Base-by-base conservation (phyloP, 2,888 invertebrate genomes). In the Molorchus minor region DNA sequence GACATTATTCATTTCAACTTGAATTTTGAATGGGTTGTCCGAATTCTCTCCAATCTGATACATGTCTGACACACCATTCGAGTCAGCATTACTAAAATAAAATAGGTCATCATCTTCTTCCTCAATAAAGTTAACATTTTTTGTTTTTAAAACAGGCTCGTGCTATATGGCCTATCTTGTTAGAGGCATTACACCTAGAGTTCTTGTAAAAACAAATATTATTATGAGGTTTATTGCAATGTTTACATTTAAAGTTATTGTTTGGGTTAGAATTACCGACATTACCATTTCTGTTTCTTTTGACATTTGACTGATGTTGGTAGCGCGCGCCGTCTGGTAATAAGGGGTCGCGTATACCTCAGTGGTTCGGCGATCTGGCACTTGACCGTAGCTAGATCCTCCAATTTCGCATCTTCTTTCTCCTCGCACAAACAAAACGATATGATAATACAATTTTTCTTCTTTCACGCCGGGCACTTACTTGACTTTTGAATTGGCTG, bases 81-180 rank as follows among this genome's bases (percentile, higher is more conserved):
- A n/a, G n/a, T n/a, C n/a, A n/a, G n/a, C n/a, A n/a, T n/a, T n/a
- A n/a, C n/a, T n/a, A n/a, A n/a, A 35, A 12, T 35, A 35, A 35
- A 35, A 35, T 35, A 35, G 1, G 4, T n/a, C n/a, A 13, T 35
- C 35, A 35, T 35, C 35, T 1, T 35, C 35, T 3, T 35, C 35
- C 2, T 35, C 12, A 12, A 35, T 5, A 35, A 35, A 35, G 7
- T 35, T 35, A 13, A 35, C 12, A 35, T n/a, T 1, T 1, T 35
- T 35, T 35, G 2, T 35, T 35, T 35, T 13, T 35, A 13, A 15
- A 13, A 35, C 35, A 35, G 12, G 17, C 41, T 15, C 41, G 53
- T 5, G 55, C 45, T 25, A 58, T 45, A 41, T 58, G 58, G 13
- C 58, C 58, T n/a, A 46, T 13, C 15, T 47, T 56, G 13, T 47